These are phyloP conservation scores for Euphonia xanthogaster DNA, from an alignment of 2,797 vertebrate genomes.

Conservation along the genomic window DNA sequence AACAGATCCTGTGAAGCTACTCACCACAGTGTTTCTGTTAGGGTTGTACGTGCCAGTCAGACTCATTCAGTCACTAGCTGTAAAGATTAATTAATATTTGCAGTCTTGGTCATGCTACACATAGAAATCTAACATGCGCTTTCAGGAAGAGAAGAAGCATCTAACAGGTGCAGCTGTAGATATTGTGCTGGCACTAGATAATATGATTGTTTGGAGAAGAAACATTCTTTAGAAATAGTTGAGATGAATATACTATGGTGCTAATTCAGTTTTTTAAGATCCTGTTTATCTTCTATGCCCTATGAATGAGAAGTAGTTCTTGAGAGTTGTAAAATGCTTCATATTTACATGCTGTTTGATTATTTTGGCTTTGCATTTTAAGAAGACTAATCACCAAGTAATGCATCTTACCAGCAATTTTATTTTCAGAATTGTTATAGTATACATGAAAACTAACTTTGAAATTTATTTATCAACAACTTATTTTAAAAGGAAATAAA, in stretches of 20 bases:
- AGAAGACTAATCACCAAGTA: neutral
- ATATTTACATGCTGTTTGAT: neutral
- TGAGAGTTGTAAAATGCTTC: neutral
- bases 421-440: neutral
- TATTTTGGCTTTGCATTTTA: neutral
- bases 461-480: neutral
- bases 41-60: neutral
- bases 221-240: neutral
- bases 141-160: neutral
- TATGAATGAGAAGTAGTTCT: neutral
- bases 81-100: conserved; percentile 47
- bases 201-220: neutral
- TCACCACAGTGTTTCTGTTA: neutral
- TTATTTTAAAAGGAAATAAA: neutral
- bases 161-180: conserved; percentile 4
- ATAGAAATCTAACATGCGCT: neutral
- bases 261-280: neutral
- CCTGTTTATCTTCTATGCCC: neutral
- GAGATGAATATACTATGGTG: neutral
- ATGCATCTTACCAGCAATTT: neutral
- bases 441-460: neutral
- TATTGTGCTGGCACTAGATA: neutral
- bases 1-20: neutral
- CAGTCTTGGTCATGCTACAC: neutral
- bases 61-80: neutral